phyloP scores from a whole-genome alignment of 2,888 invertebrate species.

The Poecilobothrus nobilitatus region DNA sequence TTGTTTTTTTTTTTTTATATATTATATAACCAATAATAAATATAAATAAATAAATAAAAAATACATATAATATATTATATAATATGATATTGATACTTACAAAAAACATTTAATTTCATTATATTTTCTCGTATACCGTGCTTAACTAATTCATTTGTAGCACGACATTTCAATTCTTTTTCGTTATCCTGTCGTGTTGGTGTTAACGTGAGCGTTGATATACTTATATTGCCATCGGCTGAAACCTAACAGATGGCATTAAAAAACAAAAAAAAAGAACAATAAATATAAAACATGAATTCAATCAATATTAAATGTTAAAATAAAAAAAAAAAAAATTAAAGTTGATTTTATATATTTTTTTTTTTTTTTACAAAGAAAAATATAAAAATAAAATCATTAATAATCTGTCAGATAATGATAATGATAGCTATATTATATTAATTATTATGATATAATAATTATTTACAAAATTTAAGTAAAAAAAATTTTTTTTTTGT shows the following conservation, averaged over 20 bases:
- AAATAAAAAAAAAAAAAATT: not conserved
- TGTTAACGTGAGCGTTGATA: constrained; percentile 64
- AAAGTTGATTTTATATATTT: no score
- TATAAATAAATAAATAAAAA: not conserved
- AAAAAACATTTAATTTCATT: constrained; percentile 76
- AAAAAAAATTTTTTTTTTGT: no score
- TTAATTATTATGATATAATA: no score
- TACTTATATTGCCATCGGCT: constrained; percentile 71
- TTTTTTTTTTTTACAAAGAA: not conserved
- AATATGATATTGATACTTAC: constrained; percentile 53
- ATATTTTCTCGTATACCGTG: constrained; percentile 67
- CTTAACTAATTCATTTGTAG: constrained; percentile 65
- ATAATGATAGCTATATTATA: no score
- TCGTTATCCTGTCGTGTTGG: constrained; percentile 72
- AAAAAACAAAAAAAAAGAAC: constrained; percentile 8
- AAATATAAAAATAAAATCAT: not conserved
- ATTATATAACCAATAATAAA: no score
- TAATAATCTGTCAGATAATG: not conserved
- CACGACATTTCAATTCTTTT: constrained; percentile 68
- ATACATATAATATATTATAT: not conserved
- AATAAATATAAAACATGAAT: constrained; percentile 3
- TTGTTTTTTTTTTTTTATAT: no score
- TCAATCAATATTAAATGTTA: constrained; percentile 8
- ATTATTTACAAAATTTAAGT: no score
- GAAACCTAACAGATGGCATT: constrained; percentile 52